phyloP scores from a whole-genome alignment of 2,888 invertebrate genomes.

The Aphelenchoides bicaudatus region DNA sequence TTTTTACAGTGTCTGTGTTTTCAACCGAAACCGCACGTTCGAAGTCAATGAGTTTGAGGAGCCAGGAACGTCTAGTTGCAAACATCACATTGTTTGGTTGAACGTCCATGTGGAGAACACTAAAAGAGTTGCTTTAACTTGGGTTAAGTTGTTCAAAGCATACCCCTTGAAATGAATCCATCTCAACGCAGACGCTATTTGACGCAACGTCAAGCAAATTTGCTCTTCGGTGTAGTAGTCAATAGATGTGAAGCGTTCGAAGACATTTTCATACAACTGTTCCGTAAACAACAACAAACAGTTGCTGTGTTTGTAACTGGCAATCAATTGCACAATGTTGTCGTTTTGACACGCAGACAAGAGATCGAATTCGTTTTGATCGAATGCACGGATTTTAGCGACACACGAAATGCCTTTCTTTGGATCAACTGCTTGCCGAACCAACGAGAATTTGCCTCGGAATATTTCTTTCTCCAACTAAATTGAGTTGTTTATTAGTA shows the following conservation, averaged over 20 bases:
- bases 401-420: slow-evolving; percentile 71
- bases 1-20: slow-evolving; percentile 16
- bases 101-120: slow-evolving; percentile 77
- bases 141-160: neutral
- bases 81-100: slow-evolving; percentile 93
- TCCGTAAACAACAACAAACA: slow-evolving; percentile 63
- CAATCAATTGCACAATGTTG: slow-evolving; percentile 70
- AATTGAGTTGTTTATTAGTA: too few species aligned
- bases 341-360: slow-evolving; percentile 77
- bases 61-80: slow-evolving; percentile 71
- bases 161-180: slow-evolving; percentile 87
- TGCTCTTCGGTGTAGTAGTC: slow-evolving; percentile 89
- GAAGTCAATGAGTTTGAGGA: slow-evolving; percentile 84
- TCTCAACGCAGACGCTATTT: slow-evolving; percentile 82
- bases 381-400: slow-evolving; percentile 72
- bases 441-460: slow-evolving; percentile 80
- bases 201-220: slow-evolving; percentile 79
- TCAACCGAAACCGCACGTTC: slow-evolving; percentile 78
- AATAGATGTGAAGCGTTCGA: slow-evolving; percentile 81
- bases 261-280: slow-evolving; percentile 70
- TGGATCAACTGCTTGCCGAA: slow-evolving; percentile 75
- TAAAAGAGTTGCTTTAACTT: slow-evolving; percentile 27
- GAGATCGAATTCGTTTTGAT: slow-evolving; percentile 76
- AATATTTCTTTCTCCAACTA: too few species aligned
- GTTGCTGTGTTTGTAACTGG: slow-evolving; percentile 67